phyloP scores from a whole-genome alignment of 1,140 invertebrate genomes.

The Eriocheir sinensis region DNA sequence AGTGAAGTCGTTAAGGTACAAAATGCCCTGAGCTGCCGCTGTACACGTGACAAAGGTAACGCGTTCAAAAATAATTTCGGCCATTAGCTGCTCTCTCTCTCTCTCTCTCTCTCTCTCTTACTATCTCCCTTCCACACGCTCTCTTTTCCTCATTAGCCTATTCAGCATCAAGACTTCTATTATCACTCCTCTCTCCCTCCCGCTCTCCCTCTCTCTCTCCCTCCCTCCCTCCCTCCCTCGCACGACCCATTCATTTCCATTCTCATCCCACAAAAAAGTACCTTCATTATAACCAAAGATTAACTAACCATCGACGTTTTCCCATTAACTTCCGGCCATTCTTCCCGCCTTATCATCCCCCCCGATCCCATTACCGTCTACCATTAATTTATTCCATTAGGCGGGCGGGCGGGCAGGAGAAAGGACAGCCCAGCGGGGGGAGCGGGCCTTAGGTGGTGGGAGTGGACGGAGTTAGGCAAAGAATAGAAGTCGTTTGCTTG shows the following conservation, averaged over 20 bases:
- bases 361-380: background rate
- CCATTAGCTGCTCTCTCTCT: background rate
- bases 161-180: too few relatives aligned
- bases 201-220: constrained; percentile 51
- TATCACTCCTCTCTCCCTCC: background rate
- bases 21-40: too few relatives aligned
- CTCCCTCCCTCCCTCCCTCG: constrained; percentile 33
- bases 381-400: background rate
- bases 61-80: background rate
- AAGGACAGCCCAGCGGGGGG: too few relatives aligned
- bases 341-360: background rate
- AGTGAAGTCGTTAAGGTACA: too few relatives aligned
- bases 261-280: too few relatives aligned
- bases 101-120: constrained; percentile 45
- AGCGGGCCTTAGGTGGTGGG: too few relatives aligned
- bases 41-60: too few relatives aligned
- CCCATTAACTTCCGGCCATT: background rate
- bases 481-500: background rate
- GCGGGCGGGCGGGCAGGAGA: too few relatives aligned
- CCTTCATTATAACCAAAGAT: too few relatives aligned
- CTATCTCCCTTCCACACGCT: constrained; percentile 49
- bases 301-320: background rate
- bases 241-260: too few relatives aligned
- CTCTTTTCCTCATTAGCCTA: constrained; percentile 49
- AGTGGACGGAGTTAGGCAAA: too few relatives aligned